Conservation (phyloP, 2,113 vertebrate species). For the Gallinago undulata region DNA sequence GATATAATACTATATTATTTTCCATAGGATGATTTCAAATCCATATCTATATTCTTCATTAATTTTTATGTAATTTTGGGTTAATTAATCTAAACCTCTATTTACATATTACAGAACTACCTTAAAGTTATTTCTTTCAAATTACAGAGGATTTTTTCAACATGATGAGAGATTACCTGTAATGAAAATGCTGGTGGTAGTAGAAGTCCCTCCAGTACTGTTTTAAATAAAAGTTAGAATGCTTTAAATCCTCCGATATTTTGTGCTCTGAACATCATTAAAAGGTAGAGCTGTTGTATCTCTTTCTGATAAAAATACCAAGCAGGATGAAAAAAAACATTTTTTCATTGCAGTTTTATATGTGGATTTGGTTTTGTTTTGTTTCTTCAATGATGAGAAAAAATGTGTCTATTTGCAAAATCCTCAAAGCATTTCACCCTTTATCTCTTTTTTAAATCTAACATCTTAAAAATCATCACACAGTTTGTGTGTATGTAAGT, state of each 20-base stretch:
- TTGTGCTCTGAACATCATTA: neutral
- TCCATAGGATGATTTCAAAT: neutral
- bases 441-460: neutral
- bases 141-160: neutral
- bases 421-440: neutral
- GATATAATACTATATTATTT: neutral
- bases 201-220: neutral
- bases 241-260: neutral
- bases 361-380: neutral
- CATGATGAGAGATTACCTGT: neutral
- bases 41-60: neutral
- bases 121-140: neutral
- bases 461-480: neutral
- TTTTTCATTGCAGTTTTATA: neutral
- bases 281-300: neutral
- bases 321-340: neutral
- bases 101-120: neutral
- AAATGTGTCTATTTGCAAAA: neutral
- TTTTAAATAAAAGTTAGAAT: neutral
- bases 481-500: neutral
- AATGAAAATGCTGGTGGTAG: neutral
- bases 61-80: neutral
- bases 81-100: conserved; percentile 11
- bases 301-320: neutral
- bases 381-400: neutral